Conservation (phyloP, 1,140 invertebrate species). For the Bathynomus jamesi region DNA sequence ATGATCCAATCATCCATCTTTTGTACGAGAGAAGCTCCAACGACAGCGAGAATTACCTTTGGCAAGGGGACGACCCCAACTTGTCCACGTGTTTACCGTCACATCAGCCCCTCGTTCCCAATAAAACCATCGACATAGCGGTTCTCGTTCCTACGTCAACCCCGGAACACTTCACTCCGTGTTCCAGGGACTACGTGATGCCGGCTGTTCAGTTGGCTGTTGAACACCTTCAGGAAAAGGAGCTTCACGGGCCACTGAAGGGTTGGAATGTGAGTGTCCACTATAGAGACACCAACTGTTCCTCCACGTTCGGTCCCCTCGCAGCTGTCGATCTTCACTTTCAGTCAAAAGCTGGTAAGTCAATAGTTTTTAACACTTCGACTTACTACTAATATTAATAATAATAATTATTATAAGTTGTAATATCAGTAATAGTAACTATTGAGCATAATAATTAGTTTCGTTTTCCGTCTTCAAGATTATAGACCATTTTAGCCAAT, state of each 20-base stretch:
- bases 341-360: slow-evolving; percentile 43
- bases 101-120: background rate
- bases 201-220: slow-evolving; percentile 66
- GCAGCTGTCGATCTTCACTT: slow-evolving; percentile 70
- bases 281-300: slow-evolving; percentile 66
- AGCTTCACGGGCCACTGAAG: slow-evolving; percentile 52
- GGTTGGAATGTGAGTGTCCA: slow-evolving; percentile 59
- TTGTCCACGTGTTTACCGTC: background rate
- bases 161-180: slow-evolving; percentile 53
- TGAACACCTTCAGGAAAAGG: slow-evolving; percentile 47
- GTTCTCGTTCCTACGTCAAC: slow-evolving; percentile 65
- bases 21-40: background rate
- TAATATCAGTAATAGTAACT: too few relatives aligned
- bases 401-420: too few relatives aligned
- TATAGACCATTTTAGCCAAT: too few relatives aligned
- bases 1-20: too few relatives aligned
- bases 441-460: too few relatives aligned
- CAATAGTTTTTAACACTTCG: too few relatives aligned
- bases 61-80: background rate
- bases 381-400: too few relatives aligned
- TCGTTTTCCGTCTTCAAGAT: too few relatives aligned
- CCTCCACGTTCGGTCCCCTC: slow-evolving; percentile 64
- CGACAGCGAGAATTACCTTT: too few relatives aligned
- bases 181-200: slow-evolving; percentile 59
- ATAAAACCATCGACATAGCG: slow-evolving; percentile 45